Conservation (phyloP, 2,797 vertebrate species). For the Lateolabrax maculatus region DNA sequence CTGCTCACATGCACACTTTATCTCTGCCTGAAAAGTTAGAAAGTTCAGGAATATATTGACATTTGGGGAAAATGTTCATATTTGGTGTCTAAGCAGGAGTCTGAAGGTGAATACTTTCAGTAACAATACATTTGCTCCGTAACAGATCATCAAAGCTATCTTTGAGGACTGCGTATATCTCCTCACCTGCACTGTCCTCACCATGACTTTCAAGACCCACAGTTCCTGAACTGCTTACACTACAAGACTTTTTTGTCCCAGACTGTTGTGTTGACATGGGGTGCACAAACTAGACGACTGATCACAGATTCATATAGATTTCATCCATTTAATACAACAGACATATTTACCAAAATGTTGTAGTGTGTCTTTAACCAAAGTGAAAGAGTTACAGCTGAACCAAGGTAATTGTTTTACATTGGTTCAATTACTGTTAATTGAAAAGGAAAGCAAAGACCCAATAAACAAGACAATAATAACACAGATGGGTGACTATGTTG, state of each 20-base stretch:
- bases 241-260: too few relatives aligned
- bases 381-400: too few relatives aligned
- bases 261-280: too few relatives aligned
- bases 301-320: background rate
- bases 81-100: background rate
- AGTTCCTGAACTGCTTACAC: too few relatives aligned
- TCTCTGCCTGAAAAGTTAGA: background rate
- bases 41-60: background rate
- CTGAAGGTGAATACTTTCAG: background rate
- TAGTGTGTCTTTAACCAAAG: too few relatives aligned
- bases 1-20: background rate
- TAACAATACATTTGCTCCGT: too few relatives aligned
- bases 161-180: too few relatives aligned
- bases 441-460: background rate
- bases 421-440: background rate
- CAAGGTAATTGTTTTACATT: background rate
- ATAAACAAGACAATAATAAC: background rate
- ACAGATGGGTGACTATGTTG: background rate
- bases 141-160: background rate
- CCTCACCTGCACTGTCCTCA: too few relatives aligned
- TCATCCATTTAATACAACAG: too few relatives aligned
- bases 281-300: background rate
- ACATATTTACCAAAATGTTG: too few relatives aligned
- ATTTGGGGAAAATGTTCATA: background rate
- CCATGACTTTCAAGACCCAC: too few relatives aligned